Base-by-base conservation (phyloP, 2,797 vertebrate species). In the Gymnodraco acuticeps region DNA sequence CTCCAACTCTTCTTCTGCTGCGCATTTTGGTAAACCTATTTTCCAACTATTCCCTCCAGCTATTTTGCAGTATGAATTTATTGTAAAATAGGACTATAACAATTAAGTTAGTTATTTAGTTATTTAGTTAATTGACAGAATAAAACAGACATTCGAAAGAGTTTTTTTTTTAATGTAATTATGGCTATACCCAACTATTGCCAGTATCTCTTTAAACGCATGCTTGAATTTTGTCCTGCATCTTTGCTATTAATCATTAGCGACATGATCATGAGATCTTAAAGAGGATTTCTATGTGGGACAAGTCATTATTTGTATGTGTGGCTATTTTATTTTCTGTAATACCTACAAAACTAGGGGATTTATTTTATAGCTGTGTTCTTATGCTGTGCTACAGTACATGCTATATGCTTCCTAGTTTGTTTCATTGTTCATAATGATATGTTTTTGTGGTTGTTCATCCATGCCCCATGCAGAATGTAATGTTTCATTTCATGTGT, bases 1-100 rank as follows among this genome's bases (percentile, higher is more conserved):
- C 58, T 8, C 11, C 70, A 75, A 4, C 51, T 3, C 48, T 51
- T 3, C 48, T 51, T 0, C 46, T 27, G 8, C 27, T 38, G 0
- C 14, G 38, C 0, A 53, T 47, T 1, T 14, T 79, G 90, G 91
- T 93, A 92, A 91, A 77, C 56, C 43, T 0, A 20, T 41, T 54
- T 58, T 5, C 16, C 1, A 0, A 0, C 19, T 43, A 72, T 77
- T 45, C 2, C 47, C 10, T 31, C n/a, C 2, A 46, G 0, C 3
- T 15, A 5, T 17, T 52, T 42, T 47, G 7, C 0, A 6, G 3
- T 17, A 15, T 51, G 19, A 52, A 5, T 42, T 17, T 16, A 41
- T 48, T 15, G 10, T 5, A 19, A 12, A 47, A 15, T 38, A 12
- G 13, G 20, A 11, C 10, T 33, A 50, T 8, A 17, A 17, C 48